Conservation (phyloP, 30 jellyfish, hydroid and myxozoan species). For the Pelagia noctiluca region DNA sequence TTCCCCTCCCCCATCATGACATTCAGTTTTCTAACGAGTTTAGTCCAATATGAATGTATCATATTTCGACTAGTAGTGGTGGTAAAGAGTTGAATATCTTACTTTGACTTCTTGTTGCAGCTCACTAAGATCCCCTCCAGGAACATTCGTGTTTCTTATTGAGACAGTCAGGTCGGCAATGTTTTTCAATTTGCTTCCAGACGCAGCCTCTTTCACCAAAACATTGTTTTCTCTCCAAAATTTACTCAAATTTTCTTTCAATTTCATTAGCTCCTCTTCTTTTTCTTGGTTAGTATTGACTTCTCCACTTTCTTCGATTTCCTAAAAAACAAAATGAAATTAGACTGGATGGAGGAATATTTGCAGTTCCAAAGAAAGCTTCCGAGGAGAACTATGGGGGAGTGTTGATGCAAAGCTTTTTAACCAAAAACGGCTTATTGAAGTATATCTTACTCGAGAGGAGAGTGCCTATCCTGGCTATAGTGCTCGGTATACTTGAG, state of each 20-base stretch:
- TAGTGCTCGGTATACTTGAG: too few species aligned
- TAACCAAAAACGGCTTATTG: not conserved
- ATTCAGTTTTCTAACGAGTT: not conserved
- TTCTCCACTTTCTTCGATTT: slow-evolving; percentile 18
- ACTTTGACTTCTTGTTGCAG: slow-evolving; percentile 58
- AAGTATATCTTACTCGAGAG: not conserved
- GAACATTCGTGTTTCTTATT: slow-evolving; percentile 47
- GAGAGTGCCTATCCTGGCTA: not conserved
- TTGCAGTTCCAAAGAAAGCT: not conserved
- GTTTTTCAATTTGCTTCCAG: slow-evolving; percentile 69
- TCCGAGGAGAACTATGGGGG: too few species aligned
- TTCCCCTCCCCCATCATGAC: not conserved
- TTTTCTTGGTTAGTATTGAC: slow-evolving; percentile 21
- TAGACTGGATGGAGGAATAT: not conserved
- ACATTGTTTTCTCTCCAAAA: slow-evolving; percentile 66
- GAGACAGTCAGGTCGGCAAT: slow-evolving; percentile 67
- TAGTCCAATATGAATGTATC: not conserved
- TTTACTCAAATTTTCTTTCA: slow-evolving; percentile 29
- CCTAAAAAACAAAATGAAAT: not conserved
- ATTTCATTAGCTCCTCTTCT: not conserved
- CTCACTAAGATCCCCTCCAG: slow-evolving; percentile 48
- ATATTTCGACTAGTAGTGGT: not conserved
- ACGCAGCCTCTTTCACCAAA: slow-evolving; percentile 31
- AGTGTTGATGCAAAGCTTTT: not conserved
- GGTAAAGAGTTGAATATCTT: not conserved